Evolutionary conservation across 2,113 vertebrate genomes (phyloP), one percentile per base, ranked within the genome.

Genomic region (Myotis brandtii): DNA sequence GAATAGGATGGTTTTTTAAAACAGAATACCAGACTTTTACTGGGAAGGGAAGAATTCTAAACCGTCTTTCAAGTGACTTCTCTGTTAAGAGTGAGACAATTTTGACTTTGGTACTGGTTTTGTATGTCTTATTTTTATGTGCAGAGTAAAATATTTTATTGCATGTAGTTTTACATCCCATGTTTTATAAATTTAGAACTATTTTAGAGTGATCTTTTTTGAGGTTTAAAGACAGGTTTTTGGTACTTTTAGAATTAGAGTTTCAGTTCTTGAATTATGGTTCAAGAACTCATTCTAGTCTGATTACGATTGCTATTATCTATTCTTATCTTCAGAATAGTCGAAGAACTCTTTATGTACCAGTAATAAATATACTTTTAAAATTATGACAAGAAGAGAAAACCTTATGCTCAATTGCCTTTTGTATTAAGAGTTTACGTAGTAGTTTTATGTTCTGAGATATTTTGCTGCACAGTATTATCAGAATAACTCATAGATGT

Each of bases 321-420:
- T 94, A 23, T 97, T 25, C 59, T 97, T 96, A 4, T 76, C 86
- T 97, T 91, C 90, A 85, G 69, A 86, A 72, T 86, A 50, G 85
- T 84, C 75, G 83, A 90, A 95, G 84, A 88, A 91, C 56, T 95
- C 25, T 84, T 50, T 81, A 76, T 54, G 32, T 94, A 46, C 10
- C 79, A 86, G 40, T 91, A 67, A 21, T 79, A 91, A 88, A 70
- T 86, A 40, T 23, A 70, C 86, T 75, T 96, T 95, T 89, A 86
- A 92, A 76, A 54, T 43, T 80, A 59, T 40, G 3, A 62, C 82
- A 30, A 81, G n/a, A 40, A 81, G 40, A 34, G 77, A 93, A 95
- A 91, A 46, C 13, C 13, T 7, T 96, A 67, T 81, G 7, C 12
- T 30, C 75, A 27, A 1, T 48, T 96, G n/a, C 18, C 66, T 91